phyloP scores from a whole-genome alignment of 2,888 invertebrate genomes.

The Acronicta leporina region DNA sequence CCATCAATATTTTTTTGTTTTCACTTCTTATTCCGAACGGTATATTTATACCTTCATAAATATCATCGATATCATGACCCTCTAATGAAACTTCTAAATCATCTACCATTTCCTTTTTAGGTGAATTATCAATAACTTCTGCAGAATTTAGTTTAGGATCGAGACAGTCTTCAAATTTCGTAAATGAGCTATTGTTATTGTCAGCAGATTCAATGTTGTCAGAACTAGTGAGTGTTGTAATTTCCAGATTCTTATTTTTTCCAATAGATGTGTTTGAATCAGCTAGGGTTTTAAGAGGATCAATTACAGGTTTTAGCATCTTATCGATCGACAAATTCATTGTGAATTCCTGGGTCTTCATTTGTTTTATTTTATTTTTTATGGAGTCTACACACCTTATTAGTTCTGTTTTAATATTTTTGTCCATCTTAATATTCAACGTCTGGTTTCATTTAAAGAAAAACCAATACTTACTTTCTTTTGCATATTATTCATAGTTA shows the following conservation, averaged over 20 bases:
- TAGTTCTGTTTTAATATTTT: background rate
- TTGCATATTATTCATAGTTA: conserved; percentile 4
- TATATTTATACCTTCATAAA: conserved; percentile 11
- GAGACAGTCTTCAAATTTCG: background rate
- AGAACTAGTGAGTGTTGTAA: background rate
- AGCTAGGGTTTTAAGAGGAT: background rate
- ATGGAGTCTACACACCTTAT: background rate
- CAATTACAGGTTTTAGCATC: too few species aligned
- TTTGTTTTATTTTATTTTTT: conserved; percentile 7
- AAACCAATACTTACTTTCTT: conserved; percentile 2
- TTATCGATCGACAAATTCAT: too few species aligned
- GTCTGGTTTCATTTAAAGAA: too few species aligned
- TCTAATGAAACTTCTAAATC: conserved; percentile 6
- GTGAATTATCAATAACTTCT: background rate
- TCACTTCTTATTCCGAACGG: conserved; percentile 14
- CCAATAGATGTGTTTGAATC: background rate
- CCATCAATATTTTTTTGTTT: conserved; percentile 5
- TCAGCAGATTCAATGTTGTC: background rate
- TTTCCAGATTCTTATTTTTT: background rate
- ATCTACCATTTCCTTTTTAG: conserved; percentile 7
- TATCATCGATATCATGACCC: background rate
- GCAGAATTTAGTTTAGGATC: conserved; percentile 2
- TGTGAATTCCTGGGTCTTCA: background rate
- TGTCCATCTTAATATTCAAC: too few species aligned
- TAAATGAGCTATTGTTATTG: conserved; percentile 1